Conservation (phyloP, 1,140 invertebrate species). For the Papilio aristodemus region DNA sequence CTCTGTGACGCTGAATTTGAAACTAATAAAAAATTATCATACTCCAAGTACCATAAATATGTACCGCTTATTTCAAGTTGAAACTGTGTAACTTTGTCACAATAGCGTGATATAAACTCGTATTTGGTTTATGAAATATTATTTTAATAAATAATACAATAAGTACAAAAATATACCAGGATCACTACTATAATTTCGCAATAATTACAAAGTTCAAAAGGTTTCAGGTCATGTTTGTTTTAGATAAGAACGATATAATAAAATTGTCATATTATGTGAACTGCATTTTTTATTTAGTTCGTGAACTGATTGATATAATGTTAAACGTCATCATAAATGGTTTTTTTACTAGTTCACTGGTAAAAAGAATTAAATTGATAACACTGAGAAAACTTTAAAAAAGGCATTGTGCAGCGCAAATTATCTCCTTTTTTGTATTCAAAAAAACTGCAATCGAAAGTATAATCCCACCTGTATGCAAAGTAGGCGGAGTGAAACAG, state of each 20-base stretch:
- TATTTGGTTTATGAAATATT: not conserved
- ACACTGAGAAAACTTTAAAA: not conserved
- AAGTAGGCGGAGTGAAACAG: constrained; percentile 41
- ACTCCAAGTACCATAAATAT: not conserved
- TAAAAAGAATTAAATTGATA: not conserved
- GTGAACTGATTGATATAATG: not conserved
- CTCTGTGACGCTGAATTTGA: constrained; percentile 8
- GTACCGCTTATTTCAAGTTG: not conserved
- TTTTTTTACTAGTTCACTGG: too few species aligned
- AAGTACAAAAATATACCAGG: not conserved
- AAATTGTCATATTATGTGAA: not conserved
- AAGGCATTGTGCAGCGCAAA: constrained; percentile 4
- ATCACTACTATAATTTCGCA: constrained; percentile 6
- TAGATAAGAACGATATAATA: constrained; percentile 17
- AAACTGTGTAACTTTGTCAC: not conserved
- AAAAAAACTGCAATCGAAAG: constrained; percentile 29
- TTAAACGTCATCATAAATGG: not conserved
- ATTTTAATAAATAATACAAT: not conserved
- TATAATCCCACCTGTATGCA: constrained; percentile 39
- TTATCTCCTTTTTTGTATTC: constrained; percentile 14
- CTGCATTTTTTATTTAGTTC: not conserved
- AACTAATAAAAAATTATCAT: not conserved
- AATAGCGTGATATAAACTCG: not conserved
- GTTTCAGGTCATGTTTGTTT: constrained; percentile 15
- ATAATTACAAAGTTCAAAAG: constrained; percentile 14